Base-by-base conservation (phyloP, 2,797 vertebrate species). In the Catamblyrhynchus diadema region DNA sequence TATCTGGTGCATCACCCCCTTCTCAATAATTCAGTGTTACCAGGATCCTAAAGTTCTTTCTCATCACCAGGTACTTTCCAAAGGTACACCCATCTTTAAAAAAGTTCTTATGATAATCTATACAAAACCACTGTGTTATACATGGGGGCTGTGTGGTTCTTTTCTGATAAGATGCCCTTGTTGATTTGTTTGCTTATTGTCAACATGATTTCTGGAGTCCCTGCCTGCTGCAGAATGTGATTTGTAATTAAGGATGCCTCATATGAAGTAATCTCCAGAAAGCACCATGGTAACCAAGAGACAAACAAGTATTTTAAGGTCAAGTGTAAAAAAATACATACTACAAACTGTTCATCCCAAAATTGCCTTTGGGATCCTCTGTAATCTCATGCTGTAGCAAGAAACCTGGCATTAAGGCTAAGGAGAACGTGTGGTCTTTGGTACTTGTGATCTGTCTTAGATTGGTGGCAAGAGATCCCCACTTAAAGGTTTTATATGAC, bases 241-340 rank as follows among this genome's bases (percentile, higher is more conserved):
- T 88, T 88, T 72, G 79, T 89, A 86, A 75, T 94, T 90, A 90
- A 89, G 77, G 59, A 51, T 90, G 61, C 79, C 35, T 87, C 1
- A 0, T 78, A n/a, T 89, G 62, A 94, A 88, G 32, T 72, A 65
- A 81, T 90, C 62, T 86, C 48, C 62, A 42, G 65, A 90, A 94
- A 66, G 59, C 54, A 88, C 73, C 37, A 42, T 45, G 44, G 80
- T 86, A 90, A 90, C 91, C 1, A 2, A 72, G 90, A 70, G 21
- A 35, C 62, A 45, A 53, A 7, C 15, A 81, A 47, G 50, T 81
- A 53, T 88, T 94, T 93, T 93, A 91, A 94, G 62, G 62, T 91
- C 72, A 81, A 32, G 13, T 75, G 33, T 91, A 66, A 93, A 90
- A 95, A 69, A 73, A 62, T 69, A 20, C 10, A 35, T 51, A 48